A percentile compares a stretch with the other conserved stretches of the same genome.
phyloP scores from a whole-genome alignment of 2,113 vertebrate species.

The Bufo gargarizans region DNA sequence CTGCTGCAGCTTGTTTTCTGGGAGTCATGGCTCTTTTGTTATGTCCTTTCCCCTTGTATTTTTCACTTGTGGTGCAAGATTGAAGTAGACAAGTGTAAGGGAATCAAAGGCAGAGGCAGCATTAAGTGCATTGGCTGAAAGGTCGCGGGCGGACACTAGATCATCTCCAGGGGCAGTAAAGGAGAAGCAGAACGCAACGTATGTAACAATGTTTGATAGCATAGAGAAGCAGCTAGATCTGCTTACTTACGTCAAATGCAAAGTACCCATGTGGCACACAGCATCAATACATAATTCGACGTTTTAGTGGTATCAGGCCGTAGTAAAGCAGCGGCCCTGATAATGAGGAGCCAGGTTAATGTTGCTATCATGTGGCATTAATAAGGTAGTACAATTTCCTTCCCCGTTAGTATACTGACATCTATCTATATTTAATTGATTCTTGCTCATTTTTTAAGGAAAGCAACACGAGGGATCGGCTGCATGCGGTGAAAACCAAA shows the following conservation, averaged over 20 bases:
- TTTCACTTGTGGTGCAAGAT: conserved; percentile 61
- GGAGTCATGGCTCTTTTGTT: conserved; percentile 44
- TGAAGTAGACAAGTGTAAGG: conserved; percentile 73
- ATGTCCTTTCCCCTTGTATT: conserved; percentile 62
- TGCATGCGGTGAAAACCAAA: neutral
- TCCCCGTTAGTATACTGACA: neutral
- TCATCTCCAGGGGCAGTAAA: conserved; percentile 52
- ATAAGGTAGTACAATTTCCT: neutral
- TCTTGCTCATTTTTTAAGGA: neutral
- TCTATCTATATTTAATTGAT: neutral
- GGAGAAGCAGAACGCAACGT: conserved; percentile 26
- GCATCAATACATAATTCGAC: neutral
- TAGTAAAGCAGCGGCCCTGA: neutral
- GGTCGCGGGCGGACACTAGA: conserved; percentile 61
- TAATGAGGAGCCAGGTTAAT: conserved; percentile 5
- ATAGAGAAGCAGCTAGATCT: neutral
- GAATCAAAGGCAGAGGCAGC: conserved; percentile 65
- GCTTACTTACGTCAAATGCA: neutral
- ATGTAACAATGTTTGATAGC: neutral
- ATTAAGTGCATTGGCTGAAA: conserved; percentile 68
- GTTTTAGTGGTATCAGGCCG: neutral
- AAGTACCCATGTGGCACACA: neutral
- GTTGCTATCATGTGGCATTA: neutral
- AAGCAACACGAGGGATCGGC: neutral
- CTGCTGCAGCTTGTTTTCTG: conserved; percentile 32